Conservation (phyloP, 2,113 vertebrate genomes). For the Forbesichthys papilliferus region DNA sequence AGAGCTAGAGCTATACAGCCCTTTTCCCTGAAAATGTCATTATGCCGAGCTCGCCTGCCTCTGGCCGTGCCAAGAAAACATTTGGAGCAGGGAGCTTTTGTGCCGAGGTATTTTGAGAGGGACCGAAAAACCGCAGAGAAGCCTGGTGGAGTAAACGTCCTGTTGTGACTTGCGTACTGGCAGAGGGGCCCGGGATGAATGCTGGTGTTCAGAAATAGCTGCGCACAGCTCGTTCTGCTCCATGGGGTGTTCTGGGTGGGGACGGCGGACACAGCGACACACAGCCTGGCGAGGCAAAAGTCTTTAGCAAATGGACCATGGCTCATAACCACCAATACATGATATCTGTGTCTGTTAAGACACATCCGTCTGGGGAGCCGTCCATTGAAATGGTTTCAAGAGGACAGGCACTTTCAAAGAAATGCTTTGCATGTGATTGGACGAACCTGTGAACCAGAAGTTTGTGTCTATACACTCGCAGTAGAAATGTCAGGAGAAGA, state of each 20-base stretch:
- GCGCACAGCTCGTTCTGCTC: not conserved
- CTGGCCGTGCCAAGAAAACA: conserved; percentile 73
- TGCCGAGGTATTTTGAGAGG: conserved; percentile 79
- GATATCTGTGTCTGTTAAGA: too few species aligned
- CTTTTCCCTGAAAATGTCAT: conserved; percentile 79
- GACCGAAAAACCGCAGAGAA: conserved; percentile 60
- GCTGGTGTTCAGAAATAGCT: conserved; percentile 26
- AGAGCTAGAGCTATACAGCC: conserved; percentile 49
- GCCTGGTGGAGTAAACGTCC: conserved; percentile 68
- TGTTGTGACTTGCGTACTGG: conserved; percentile 63
- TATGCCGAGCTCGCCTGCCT: conserved; percentile 69
- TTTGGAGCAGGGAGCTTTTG: conserved; percentile 61
- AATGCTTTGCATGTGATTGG: too few species aligned
- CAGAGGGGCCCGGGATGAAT: conserved; percentile 47
- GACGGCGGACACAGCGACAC: not conserved
- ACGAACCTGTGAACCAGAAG: too few species aligned
- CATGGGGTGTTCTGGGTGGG: not conserved
- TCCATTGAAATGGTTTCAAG: too few species aligned
- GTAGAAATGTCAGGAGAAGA: too few species aligned
- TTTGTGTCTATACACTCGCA: too few species aligned
- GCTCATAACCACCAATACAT: too few species aligned
- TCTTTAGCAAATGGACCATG: not conserved
- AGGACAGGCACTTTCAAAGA: too few species aligned
- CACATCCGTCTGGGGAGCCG: too few species aligned
- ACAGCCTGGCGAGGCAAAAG: conserved; percentile 49